phyloP scores from a whole-genome alignment of 2,797 vertebrate genomes.

The Sternarchorhynchus goeldii region DNA sequence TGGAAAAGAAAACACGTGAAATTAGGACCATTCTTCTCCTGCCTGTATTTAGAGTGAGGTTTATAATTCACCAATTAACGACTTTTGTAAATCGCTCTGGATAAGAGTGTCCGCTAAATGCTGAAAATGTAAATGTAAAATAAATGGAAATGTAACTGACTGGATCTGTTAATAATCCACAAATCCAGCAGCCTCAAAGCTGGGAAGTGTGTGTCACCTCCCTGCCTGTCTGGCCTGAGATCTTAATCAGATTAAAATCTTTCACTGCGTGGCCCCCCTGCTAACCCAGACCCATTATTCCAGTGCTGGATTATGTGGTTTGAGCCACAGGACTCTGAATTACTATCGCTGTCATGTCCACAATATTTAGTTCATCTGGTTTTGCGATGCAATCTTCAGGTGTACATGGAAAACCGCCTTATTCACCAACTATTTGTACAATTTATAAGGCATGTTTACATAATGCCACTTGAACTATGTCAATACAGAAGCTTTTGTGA shows the following conservation, averaged over 20 bases:
- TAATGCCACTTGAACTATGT: too few species aligned
- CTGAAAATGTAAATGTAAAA: too few species aligned
- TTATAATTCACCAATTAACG: too few species aligned
- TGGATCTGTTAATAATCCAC: neutral
- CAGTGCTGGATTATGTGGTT: conserved; percentile 74
- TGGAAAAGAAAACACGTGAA: neutral
- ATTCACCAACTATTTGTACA: too few species aligned
- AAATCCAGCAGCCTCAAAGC: neutral
- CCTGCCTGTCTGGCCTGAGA: conserved; percentile 74
- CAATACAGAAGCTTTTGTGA: too few species aligned
- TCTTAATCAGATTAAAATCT: conserved; percentile 78
- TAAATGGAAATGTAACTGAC: too few species aligned
- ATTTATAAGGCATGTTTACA: too few species aligned
- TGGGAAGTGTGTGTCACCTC: conserved; percentile 75
- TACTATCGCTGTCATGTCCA: conserved; percentile 68
- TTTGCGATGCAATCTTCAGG: too few species aligned
- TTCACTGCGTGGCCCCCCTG: conserved; percentile 75
- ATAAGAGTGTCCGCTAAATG: too few species aligned
- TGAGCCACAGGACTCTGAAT: conserved; percentile 79
- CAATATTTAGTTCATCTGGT: conserved; percentile 23
- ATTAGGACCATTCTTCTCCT: neutral
- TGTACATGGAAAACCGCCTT: too few species aligned
- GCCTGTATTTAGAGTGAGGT: neutral
- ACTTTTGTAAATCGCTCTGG: too few species aligned
- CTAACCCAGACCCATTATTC: conserved; percentile 73